These are phyloP conservation scores for Psittacula echo DNA, from an alignment of 2,797 vertebrate genomes.

Conservation along the genomic window DNA sequence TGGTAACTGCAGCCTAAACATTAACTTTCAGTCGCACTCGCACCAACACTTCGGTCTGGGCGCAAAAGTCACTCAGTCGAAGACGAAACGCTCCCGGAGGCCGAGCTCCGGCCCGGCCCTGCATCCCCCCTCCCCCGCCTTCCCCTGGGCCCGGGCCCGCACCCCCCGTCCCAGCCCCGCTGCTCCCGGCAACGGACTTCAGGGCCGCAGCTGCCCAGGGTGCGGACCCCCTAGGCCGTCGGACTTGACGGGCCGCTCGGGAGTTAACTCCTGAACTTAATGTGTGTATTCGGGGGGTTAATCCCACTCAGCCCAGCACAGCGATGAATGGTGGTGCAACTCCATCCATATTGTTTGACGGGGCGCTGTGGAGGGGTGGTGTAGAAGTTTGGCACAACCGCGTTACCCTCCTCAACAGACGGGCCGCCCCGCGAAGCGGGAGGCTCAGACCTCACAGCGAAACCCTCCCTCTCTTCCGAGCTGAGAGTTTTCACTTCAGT, in stretches of 20 bases:
- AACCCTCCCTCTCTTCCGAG: not conserved
- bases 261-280: not conserved
- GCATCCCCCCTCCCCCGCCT: not conserved
- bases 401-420: not conserved
- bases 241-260: not conserved
- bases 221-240: not conserved
- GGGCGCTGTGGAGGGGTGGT: not conserved
- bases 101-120: not conserved
- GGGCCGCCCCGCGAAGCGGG: not conserved
- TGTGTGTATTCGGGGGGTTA: not conserved
- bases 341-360: not conserved
- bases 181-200: not conserved
- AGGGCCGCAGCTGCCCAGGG: not conserved
- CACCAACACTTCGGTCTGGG: not conserved
- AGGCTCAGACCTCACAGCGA: not conserved
- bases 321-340: conserved; percentile 11
- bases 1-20: not conserved
- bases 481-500: not conserved
- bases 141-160: not conserved
- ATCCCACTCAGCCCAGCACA: not conserved
- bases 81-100: not conserved
- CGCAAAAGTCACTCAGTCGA: not conserved
- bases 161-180: not conserved
- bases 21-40: conserved; percentile 19
- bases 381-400: not conserved